Percentiles rank a stretch among this genome's conserved stretches.
Evolutionary conservation across 2,888 invertebrate species (phyloP).

Genomic region (Phragmatobia fuliginosa): DNA sequence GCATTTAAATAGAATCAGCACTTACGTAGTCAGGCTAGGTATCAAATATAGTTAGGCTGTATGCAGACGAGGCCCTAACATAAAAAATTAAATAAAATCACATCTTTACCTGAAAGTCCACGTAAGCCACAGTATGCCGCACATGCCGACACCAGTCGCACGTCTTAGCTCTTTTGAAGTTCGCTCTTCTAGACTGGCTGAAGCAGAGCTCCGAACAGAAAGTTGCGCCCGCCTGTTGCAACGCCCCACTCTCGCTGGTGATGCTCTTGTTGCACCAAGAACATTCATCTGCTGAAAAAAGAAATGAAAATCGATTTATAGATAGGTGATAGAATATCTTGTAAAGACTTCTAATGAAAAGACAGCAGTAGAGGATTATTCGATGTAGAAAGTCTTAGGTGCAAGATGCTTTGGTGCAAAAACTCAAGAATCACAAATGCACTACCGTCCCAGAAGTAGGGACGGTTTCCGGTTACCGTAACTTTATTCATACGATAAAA

Average conservation of each 20-base stretch:
- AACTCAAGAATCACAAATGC: too few species aligned
- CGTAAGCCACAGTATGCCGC: constrained; percentile 95
- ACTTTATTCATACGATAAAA: too few species aligned
- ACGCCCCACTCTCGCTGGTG: constrained; percentile 83
- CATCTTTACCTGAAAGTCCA: constrained; percentile 92
- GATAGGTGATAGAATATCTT: background rate
- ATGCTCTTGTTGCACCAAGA: constrained; percentile 92
- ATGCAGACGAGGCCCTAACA: too few species aligned
- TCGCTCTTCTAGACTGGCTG: constrained; percentile 94
- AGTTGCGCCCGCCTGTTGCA: constrained; percentile 84
- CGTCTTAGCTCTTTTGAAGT: constrained; percentile 96
- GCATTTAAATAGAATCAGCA: background rate
- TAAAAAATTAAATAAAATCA: background rate
- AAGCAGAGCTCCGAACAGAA: constrained; percentile 97
- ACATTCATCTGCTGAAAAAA: constrained; percentile 86
- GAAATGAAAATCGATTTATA: background rate
- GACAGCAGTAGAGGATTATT: background rate
- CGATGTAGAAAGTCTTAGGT: background rate
- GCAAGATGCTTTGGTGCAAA: too few species aligned
- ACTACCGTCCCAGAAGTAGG: too few species aligned
- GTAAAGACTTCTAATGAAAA: background rate
- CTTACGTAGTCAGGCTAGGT: background rate
- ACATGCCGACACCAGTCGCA: constrained; percentile 98
- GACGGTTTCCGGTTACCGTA: too few species aligned
- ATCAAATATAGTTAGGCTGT: background rate